These are phyloP conservation scores for Acipenser transmontanus DNA, from an alignment of 2,797 vertebrate genomes.

Conservation along the genomic window DNA sequence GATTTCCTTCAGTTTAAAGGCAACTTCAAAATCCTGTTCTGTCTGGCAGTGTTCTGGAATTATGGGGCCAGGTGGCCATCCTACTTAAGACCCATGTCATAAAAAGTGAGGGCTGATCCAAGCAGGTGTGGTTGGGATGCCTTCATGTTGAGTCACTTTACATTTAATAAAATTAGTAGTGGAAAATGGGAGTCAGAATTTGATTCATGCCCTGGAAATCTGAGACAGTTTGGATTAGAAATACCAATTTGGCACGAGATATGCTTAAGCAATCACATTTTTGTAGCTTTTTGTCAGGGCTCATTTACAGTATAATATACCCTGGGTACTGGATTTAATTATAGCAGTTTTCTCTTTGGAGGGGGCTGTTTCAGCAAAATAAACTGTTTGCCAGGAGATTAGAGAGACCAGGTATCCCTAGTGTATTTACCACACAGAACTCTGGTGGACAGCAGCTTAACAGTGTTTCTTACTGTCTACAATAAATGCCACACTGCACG, in stretches of 20 bases:
- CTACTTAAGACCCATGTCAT: too few relatives aligned
- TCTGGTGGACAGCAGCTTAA: too few relatives aligned
- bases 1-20: not conserved
- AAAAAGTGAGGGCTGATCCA: not conserved
- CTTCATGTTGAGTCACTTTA: not conserved
- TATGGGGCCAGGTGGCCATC: too few relatives aligned
- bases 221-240: not conserved
- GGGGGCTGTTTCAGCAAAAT: too few relatives aligned
- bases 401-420: too few relatives aligned
- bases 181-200: not conserved
- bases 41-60: too few relatives aligned
- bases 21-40: not conserved
- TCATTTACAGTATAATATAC: too few relatives aligned
- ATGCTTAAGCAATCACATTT: not conserved
- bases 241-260: not conserved
- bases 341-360: not conserved
- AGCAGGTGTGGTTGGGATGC: not conserved
- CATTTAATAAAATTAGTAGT: not conserved
- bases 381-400: too few relatives aligned
- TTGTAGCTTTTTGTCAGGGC: not conserved
- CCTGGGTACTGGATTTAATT: not conserved
- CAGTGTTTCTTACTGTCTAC: too few relatives aligned
- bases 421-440: too few relatives aligned
- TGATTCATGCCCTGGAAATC: not conserved
- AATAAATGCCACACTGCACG: too few relatives aligned